These are phyloP conservation scores for Mactra quadrangularis DNA, from an alignment of 1,140 invertebrate genomes.

Conservation along the genomic window DNA sequence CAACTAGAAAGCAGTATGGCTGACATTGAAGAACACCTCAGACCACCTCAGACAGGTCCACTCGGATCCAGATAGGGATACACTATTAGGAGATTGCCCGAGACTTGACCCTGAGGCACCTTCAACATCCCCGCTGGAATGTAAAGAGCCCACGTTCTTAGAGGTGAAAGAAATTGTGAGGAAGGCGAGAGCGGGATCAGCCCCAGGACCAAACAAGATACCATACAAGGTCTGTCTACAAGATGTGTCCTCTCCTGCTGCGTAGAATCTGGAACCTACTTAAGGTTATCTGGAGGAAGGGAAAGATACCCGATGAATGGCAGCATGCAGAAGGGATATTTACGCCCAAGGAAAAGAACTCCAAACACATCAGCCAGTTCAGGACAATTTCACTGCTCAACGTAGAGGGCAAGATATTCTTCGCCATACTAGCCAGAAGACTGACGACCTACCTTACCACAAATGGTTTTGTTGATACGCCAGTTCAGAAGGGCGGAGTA, in stretches of 20 bases:
- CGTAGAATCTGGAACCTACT: conserved; percentile 7
- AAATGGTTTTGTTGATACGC: background rate
- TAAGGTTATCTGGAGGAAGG: conserved; percentile 31
- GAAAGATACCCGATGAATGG: too few species aligned
- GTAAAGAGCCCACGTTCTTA: too few species aligned
- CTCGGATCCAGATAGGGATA: too few species aligned
- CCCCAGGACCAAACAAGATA: conserved; percentile 31
- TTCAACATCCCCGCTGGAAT: conserved; percentile 11
- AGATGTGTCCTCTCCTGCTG: conserved; percentile 26
- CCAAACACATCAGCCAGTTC: conserved; percentile 2
- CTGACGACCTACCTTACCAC: too few species aligned
- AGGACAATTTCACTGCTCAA: too few species aligned
- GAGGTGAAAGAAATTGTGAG: too few species aligned
- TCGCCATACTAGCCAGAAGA: too few species aligned
- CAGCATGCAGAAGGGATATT: too few species aligned
- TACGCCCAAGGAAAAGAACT: too few species aligned
- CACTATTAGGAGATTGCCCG: too few species aligned
- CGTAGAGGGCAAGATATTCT: too few species aligned
- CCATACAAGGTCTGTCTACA: conserved; percentile 47
- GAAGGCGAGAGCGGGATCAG: too few species aligned
- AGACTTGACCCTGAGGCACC: background rate
- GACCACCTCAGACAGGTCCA: background rate
- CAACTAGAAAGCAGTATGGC: conserved; percentile 29
- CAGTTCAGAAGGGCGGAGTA: conserved; percentile 3
- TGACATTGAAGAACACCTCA: conserved; percentile 24